Evolutionary conservation across 2,888 invertebrate species (phyloP).

Genomic region (Sarcophaga carnaria): DNA sequence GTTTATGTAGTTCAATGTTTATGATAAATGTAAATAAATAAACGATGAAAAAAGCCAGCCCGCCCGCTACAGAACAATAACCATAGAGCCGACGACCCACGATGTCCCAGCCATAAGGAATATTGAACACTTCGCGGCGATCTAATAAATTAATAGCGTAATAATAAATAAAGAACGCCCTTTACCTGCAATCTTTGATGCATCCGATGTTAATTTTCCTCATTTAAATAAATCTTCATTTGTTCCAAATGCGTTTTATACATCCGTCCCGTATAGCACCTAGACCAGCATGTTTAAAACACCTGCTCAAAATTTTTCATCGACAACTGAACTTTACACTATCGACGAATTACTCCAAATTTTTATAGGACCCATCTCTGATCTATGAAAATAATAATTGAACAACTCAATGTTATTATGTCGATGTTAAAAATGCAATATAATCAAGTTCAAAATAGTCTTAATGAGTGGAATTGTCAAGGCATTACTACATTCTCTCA

Average conservation of each 20-base stretch:
- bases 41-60: background rate
- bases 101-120: no score
- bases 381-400: slow-evolving; percentile 19
- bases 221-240: no score
- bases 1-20: no score
- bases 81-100: slow-evolving; percentile 22
- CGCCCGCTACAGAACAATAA: background rate
- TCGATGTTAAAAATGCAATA: slow-evolving; percentile 22
- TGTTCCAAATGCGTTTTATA: background rate
- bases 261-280: background rate
- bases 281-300: background rate
- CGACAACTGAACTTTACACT: background rate
- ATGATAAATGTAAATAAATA: no score
- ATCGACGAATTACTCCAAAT: slow-evolving; percentile 3
- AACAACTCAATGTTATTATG: slow-evolving; percentile 27
- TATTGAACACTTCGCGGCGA: background rate
- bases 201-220: no score
- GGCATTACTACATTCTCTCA: background rate
- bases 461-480: background rate
- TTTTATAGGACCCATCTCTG: slow-evolving; percentile 5
- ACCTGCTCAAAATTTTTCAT: background rate
- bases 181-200: no score
- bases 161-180: background rate
- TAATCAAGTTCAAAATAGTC: background rate
- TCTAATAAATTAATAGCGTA: background rate